phyloP scores from a whole-genome alignment of 2,113 vertebrate genomes.

The Recurvirostra avosetta region DNA sequence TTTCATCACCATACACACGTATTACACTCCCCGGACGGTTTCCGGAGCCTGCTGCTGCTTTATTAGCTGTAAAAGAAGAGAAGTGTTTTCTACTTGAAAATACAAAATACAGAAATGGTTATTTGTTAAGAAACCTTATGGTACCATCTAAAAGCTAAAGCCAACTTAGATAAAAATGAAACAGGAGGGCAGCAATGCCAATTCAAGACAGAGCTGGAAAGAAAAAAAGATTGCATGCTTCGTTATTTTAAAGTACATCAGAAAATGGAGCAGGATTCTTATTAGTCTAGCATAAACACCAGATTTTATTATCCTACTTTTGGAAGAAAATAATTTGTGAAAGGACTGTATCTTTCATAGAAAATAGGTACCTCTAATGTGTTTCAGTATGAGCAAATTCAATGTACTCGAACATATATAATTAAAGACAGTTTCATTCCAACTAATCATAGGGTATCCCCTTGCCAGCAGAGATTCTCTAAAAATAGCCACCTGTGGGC shows the following conservation, averaged over 20 bases:
- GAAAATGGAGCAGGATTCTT: constrained; percentile 80
- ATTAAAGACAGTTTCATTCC: constrained; percentile 18
- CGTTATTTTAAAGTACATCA: constrained; percentile 73
- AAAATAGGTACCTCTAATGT: background rate
- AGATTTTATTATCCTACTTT: constrained; percentile 51
- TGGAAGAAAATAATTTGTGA: constrained; percentile 12
- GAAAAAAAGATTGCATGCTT: constrained; percentile 77
- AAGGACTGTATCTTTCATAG: background rate
- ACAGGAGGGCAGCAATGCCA: constrained; percentile 74
- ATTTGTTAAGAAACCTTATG: constrained; percentile 71
- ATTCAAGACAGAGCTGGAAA: constrained; percentile 79
- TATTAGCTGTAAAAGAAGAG: constrained; percentile 78
- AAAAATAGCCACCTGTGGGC: background rate
- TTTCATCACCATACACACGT: constrained; percentile 92
- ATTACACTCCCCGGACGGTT: constrained; percentile 86
- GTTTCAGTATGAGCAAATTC: constrained; percentile 13
- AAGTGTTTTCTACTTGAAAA: constrained; percentile 54
- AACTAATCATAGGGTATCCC: constrained; percentile 15
- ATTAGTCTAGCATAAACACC: constrained; percentile 77
- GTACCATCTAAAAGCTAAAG: constrained; percentile 79
- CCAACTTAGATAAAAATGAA: constrained; percentile 73
- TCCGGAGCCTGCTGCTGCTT: constrained; percentile 77
- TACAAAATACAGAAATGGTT: background rate
- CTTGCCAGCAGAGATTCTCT: background rate
- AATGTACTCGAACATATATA: background rate